Base-by-base conservation (phyloP, 2,888 invertebrate genomes). In the Pammene fasciana region DNA sequence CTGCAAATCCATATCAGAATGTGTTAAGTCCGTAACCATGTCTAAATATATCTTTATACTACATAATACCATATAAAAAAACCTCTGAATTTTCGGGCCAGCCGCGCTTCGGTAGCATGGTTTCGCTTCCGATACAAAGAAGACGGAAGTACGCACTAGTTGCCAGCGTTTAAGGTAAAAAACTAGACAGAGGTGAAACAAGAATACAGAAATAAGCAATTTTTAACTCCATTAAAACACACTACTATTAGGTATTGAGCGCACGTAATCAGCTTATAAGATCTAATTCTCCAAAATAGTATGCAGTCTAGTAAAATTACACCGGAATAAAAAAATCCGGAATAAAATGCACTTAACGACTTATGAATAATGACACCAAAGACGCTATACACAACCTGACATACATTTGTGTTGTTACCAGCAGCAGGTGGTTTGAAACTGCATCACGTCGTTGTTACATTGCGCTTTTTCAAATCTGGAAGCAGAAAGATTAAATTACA, bases 321-420 rank as follows among this genome's bases (percentile, higher is more conserved):
- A 64, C 56, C 26, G 78, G 78, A 76, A 76, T 72, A 72, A 76
- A 76, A 75, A 75, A 78, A 80, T 80, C 81, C 76, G 76, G 77
- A 81, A 82, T 85, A 82, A 71, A 86, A 89, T 90, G 92, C 91
- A 90, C 90, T 88, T 84, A 89, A 86, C 88, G 84, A 82, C 83
- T 85, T 83, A 85, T 78, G 81, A 78, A 80, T 82, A 84, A 86
- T 86, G 80, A 62, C 62, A 62, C 52, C 62, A 83, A 86, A 86
- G 81, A 85, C 82, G 83, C 82, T 82, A 85, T 87, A 50, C 62
- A 88, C 87, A 87, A 82, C 89, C 89, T 88, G 89, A 88, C 90
- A 84, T 81, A 84, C 79, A 81, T 79, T 83, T 82, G 82, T 48
- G 46, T 68, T 41, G 82, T 87, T 88, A 91, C 90, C 88, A 90